phyloP scores from a whole-genome alignment of 2,113 vertebrate genomes.

The Glaucidium brasilianum region DNA sequence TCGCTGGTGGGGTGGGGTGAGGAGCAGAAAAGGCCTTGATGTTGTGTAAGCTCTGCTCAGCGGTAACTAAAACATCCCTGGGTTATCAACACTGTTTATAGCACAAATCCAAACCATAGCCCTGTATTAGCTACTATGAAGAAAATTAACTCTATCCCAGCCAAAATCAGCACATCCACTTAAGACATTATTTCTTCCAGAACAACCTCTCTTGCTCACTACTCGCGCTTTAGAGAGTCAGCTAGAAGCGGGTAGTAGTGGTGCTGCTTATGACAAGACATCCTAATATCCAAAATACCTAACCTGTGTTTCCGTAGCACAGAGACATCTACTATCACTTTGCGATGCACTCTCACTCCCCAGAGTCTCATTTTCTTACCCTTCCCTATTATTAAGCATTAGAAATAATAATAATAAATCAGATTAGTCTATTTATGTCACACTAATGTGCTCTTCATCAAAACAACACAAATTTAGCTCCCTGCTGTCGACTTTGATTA shows the following conservation, averaged over 20 bases:
- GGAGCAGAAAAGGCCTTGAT: too few species aligned
- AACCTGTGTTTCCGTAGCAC: neutral
- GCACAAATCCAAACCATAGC: too few species aligned
- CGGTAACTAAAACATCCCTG: too few species aligned
- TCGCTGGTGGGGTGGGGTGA: too few species aligned
- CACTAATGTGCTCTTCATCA: conserved; percentile 61
- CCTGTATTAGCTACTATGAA: too few species aligned
- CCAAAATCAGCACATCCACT: too few species aligned
- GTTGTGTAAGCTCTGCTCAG: too few species aligned
- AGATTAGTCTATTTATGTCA: conserved; percentile 68
- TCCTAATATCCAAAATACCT: neutral
- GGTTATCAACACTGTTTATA: too few species aligned
- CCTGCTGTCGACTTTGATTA: conserved; percentile 63
- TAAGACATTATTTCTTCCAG: neutral
- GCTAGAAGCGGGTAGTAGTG: neutral
- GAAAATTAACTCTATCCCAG: too few species aligned
- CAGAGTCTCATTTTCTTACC: conserved; percentile 39
- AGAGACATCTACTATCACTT: conserved; percentile 1
- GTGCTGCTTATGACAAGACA: neutral
- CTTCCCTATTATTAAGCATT: conserved; percentile 62
- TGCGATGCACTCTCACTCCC: conserved; percentile 30
- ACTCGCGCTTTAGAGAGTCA: neutral
- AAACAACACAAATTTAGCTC: conserved; percentile 68
- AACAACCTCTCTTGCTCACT: neutral
- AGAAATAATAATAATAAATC: conserved; percentile 70